These are phyloP conservation scores for Euglossa dilemma DNA, from an alignment of 1,140 invertebrate species.

Conservation along the genomic window DNA sequence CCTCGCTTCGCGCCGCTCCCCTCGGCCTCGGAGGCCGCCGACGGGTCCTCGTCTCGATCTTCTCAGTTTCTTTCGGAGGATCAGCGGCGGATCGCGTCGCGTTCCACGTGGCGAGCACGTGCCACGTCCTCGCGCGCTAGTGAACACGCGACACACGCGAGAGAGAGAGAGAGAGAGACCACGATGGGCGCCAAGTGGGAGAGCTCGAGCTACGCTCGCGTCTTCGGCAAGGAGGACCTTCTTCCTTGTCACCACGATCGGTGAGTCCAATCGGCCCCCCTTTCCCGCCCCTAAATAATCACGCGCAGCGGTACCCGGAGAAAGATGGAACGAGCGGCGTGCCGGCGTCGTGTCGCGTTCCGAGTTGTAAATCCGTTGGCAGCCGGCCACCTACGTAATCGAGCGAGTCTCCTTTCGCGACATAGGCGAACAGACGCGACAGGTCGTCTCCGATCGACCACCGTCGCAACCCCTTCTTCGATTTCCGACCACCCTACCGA, in stretches of 20 bases:
- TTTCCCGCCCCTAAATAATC: neutral
- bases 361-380: conserved; percentile 47
- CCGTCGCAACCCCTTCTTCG: neutral
- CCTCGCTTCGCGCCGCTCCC: neutral
- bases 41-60: neutral
- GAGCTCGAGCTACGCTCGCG: conserved; percentile 15
- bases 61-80: neutral
- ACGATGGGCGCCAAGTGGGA: conserved; percentile 52
- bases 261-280: conserved; percentile 37
- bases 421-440: conserved; percentile 65
- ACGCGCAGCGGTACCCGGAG: too few species aligned
- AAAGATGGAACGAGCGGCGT: neutral
- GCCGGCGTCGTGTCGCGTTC: conserved; percentile 36
- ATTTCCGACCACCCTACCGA: too few species aligned
- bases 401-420: conserved; percentile 40
- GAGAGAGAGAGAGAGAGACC: too few species aligned
- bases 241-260: conserved; percentile 5
- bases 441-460: conserved; percentile 41
- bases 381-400: conserved; percentile 55
- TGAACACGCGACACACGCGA: neutral
- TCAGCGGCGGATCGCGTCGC: conserved; percentile 15
- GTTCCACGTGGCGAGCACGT: conserved; percentile 60
- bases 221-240: conserved; percentile 35
- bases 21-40: neutral
- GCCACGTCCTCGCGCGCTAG: neutral